Base-by-base conservation (phyloP, 1,140 invertebrate genomes). In the Chrysomallon squamiferum region DNA sequence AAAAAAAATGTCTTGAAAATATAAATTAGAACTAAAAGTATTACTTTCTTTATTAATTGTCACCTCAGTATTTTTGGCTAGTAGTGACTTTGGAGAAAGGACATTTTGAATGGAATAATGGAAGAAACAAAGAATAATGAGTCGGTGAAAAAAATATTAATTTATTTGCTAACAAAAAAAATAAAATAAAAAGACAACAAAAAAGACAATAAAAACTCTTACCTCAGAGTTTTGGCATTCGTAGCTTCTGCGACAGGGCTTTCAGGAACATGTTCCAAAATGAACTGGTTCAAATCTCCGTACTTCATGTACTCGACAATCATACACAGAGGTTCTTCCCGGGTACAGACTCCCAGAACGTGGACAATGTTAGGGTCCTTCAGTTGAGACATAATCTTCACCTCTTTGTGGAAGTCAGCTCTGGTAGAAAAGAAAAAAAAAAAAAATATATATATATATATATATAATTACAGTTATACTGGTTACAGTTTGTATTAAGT, bases 221-320 rank as follows among this genome's bases (percentile, higher is more conserved):
- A 85, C 84, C 82, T 85, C 25, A 86, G 77, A 27, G 77, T 82
- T 60, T 83, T 85, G 27, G 73, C 77, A 58, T 79, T 81, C 9
- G 74, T 69, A 47, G 77, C 77, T 64, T 73, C 71, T 9, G 76
- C 79, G 27, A 77, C 74, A n/a, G 79, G 79, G 35, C 71, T 74
- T 52, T 86, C 85, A 7, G 83, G 75, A 15, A 82, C 74, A 80
- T 95, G 92, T 20, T 91, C 89, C 69, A 96, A 93, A 4, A 95
- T 87, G 82, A 94, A 95, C 81, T 95, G 93, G 83, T 93, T 92
- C 49, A 97, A 89, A 86, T 97, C 95, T 7, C 95, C 94, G 71
- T 93, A 90, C 75, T 95, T 93, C 75, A 94, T 88, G 85, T 96
- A 96, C 84, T 97, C 95, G 77, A 96, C 90, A 2, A 96, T 90